Conservation (phyloP, 2,888 invertebrate genomes). For the Cerastis leucographa region DNA sequence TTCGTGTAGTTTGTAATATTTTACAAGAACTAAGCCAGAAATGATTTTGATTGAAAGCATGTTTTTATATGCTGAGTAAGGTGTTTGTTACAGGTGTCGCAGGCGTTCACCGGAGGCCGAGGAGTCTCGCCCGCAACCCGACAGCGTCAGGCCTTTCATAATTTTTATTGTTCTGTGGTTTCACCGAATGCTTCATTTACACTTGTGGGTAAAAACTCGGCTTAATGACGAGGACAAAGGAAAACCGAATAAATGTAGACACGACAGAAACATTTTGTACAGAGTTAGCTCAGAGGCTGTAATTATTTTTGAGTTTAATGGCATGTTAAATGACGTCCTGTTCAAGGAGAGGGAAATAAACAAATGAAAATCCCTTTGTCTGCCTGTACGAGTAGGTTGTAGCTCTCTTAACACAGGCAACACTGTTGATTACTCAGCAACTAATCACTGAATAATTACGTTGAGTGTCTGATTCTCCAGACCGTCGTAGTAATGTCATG, state of each 20-base stretch:
- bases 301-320: slow-evolving; percentile 8
- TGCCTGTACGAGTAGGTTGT: too few species aligned
- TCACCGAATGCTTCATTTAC: background rate
- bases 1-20: background rate
- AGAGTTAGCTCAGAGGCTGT: background rate
- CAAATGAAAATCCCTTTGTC: slow-evolving; percentile 1
- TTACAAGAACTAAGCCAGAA: background rate
- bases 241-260: background rate
- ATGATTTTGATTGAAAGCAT: background rate
- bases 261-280: background rate
- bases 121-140: too few species aligned
- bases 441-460: too few species aligned
- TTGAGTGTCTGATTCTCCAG: too few species aligned
- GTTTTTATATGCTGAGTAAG: background rate
- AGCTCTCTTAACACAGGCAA: background rate
- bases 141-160: too few species aligned
- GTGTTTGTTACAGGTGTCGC: too few species aligned
- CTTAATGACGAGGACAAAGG: background rate
- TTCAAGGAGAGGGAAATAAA: background rate
- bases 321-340: slow-evolving; percentile 2
- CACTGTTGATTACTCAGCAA: too few species aligned
- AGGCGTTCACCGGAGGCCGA: too few species aligned
- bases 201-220: background rate
- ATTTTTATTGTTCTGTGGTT: background rate
- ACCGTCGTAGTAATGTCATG: too few species aligned